Conservation (phyloP, 2,888 invertebrate species). For the Mesoligia furuncula region DNA sequence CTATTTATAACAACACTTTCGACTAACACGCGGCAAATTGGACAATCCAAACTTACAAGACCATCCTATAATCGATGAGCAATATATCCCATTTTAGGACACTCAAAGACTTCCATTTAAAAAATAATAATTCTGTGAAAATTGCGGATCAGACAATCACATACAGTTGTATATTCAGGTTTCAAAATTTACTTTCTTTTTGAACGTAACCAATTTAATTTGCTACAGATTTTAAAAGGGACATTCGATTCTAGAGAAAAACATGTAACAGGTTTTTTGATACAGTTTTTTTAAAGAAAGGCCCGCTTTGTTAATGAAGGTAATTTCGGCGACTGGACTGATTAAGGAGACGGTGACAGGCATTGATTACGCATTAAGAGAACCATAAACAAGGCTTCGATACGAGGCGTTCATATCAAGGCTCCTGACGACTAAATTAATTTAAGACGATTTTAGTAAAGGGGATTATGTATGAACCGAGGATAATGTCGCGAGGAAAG, state of each 20-base stretch:
- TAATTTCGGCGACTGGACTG: slow-evolving; percentile 81
- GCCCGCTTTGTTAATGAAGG: slow-evolving; percentile 81
- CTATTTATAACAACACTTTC: slow-evolving; percentile 51
- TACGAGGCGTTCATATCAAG: slow-evolving; percentile 37
- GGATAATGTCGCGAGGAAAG: background rate
- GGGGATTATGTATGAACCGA: background rate
- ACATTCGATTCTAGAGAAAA: slow-evolving; percentile 78
- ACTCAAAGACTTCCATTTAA: background rate
- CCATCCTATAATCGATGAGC: slow-evolving; percentile 20
- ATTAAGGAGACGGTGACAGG: slow-evolving; percentile 80
- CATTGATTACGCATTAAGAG: slow-evolving; percentile 77
- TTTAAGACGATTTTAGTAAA: slow-evolving; percentile 21
- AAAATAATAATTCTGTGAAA: slow-evolving; percentile 6
- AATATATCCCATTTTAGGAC: slow-evolving; percentile 19
- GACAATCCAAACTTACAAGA: slow-evolving; percentile 21
- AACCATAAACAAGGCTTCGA: slow-evolving; percentile 44
- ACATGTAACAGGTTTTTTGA: slow-evolving; percentile 77
- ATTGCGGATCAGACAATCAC: slow-evolving; percentile 39
- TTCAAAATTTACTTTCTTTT: slow-evolving; percentile 71
- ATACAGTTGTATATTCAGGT: slow-evolving; percentile 67
- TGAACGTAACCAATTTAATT: slow-evolving; percentile 73
- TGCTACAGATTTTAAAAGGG: slow-evolving; percentile 78
- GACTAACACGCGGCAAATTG: slow-evolving; percentile 49
- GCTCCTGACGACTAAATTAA: slow-evolving; percentile 35
- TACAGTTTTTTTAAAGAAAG: slow-evolving; percentile 81